A percentile compares a stretch with the other conserved stretches of the same genome.
phyloP scores from a whole-genome alignment of 2,888 invertebrate species.

The Conchocele bisecta region DNA sequence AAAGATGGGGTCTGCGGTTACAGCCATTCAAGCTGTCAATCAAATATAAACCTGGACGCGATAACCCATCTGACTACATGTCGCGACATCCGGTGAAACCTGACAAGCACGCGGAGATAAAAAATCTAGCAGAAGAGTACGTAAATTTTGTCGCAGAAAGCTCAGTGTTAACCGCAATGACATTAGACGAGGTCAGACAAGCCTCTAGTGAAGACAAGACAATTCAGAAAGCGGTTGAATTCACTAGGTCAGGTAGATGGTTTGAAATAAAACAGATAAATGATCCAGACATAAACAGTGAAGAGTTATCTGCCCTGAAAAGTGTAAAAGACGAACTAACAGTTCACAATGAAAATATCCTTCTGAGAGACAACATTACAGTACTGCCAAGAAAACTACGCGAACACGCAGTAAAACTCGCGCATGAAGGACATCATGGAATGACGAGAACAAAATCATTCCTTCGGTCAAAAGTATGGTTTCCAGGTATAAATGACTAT shows the following conservation, averaged over 20 bases:
- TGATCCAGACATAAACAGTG: slow-evolving; percentile 35
- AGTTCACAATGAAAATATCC: slow-evolving; percentile 28
- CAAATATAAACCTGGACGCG: slow-evolving; percentile 51
- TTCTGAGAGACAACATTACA: slow-evolving; percentile 29
- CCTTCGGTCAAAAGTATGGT: slow-evolving; percentile 58
- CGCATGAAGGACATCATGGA: slow-evolving; percentile 66
- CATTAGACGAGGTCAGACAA: slow-evolving; percentile 54
- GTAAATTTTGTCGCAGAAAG: slow-evolving; percentile 49
- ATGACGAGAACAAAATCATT: slow-evolving; percentile 54
- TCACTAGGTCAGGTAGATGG: slow-evolving; percentile 34
- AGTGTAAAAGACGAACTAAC: slow-evolving; percentile 45
- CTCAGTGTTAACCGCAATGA: slow-evolving; percentile 59
- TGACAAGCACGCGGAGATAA: slow-evolving; percentile 3
- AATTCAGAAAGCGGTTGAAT: slow-evolving; percentile 48
- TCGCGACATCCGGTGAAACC: slow-evolving; percentile 55
- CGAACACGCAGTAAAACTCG: slow-evolving; percentile 43
- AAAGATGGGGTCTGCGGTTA: slow-evolving; percentile 51
- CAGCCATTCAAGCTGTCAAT: slow-evolving; percentile 59
- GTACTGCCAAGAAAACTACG: slow-evolving; percentile 41
- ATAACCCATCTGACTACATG: slow-evolving; percentile 67
- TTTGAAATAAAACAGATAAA: slow-evolving; percentile 26
- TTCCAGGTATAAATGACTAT: slow-evolving; percentile 49
- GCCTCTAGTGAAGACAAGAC: slow-evolving; percentile 49
- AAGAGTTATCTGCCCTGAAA: slow-evolving; percentile 17
- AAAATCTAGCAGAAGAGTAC: slow-evolving; percentile 61